A percentile compares a stretch with the other conserved stretches of the same genome.
Conservation (phyloP, 2,113 vertebrate genomes). For the Cottus gobio region DNA sequence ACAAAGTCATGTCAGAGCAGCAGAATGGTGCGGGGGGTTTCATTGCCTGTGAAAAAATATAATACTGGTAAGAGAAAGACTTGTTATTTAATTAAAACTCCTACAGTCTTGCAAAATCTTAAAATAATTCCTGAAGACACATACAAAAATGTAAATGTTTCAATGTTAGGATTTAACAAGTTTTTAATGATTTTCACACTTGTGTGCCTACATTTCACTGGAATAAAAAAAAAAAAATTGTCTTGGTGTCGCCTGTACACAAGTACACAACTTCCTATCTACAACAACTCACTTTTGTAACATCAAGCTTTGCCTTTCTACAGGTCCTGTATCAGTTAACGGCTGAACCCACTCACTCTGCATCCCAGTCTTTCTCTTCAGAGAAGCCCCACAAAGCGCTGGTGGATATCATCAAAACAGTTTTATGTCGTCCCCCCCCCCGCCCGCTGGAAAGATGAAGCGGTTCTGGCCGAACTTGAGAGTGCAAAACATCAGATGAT, state of each 20-base stretch:
- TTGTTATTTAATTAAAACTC: too few species aligned
- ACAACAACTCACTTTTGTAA: not conserved
- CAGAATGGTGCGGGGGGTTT: too few species aligned
- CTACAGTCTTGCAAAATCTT: too few species aligned
- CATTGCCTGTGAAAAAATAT: too few species aligned
- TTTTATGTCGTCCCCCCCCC: constrained; percentile 9
- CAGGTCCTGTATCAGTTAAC: constrained; percentile 1
- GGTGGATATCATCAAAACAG: constrained; percentile 47
- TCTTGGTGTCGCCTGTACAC: not conserved
- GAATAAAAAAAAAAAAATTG: not conserved
- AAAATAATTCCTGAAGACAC: too few species aligned
- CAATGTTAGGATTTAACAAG: not conserved
- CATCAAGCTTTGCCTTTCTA: not conserved
- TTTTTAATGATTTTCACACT: not conserved
- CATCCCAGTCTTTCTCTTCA: not conserved
- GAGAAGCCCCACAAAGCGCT: constrained; percentile 25
- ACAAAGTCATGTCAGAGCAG: too few species aligned
- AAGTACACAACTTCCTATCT: not conserved
- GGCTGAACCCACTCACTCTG: constrained; percentile 12
- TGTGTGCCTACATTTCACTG: not conserved
- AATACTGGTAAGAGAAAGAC: too few species aligned
- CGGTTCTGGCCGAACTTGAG: not conserved
- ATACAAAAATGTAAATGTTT: too few species aligned
- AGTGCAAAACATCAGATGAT: constrained; percentile 41
- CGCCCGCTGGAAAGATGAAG: not conserved